A percentile compares a stretch with the other conserved stretches of the same genome.
Evolutionary conservation across 2,797 vertebrate species (phyloP).

Genomic region (Hylomyscus alleni): DNA sequence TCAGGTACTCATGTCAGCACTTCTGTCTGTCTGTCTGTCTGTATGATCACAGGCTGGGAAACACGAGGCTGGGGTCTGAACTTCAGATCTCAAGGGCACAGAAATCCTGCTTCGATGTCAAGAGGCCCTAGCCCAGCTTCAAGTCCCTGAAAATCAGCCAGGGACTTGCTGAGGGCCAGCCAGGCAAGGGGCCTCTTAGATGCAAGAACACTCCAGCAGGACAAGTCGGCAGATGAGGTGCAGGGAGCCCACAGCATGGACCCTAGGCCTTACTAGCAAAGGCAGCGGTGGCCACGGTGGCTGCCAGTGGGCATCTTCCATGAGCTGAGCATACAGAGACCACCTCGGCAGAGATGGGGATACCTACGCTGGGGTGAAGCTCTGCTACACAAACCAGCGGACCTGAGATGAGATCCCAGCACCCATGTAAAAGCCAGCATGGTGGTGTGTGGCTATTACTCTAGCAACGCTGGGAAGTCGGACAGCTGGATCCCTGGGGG

Average conservation of each 20-base stretch:
- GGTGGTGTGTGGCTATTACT: too few relatives aligned
- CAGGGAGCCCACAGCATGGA: accelerated
- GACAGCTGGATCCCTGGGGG: too few relatives aligned
- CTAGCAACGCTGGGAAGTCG: accelerated
- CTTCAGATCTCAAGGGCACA: neutral
- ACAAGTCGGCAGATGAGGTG: too few relatives aligned
- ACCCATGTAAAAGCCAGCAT: neutral
- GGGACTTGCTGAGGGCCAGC: neutral
- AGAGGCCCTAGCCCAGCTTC: neutral
- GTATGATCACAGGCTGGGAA: neutral
- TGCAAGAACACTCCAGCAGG: accelerated
- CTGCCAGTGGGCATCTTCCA: neutral
- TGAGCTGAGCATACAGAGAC: too few relatives aligned
- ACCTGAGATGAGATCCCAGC: neutral
- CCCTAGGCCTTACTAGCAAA: neutral
- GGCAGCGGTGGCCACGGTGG: accelerated
- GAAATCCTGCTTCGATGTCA: neutral
- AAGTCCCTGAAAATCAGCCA: neutral
- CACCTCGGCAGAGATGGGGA: neutral
- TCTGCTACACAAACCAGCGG: neutral
- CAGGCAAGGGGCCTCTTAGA: neutral
- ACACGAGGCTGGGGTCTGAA: neutral
- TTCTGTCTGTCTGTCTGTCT: neutral
- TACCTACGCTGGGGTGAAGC: neutral
- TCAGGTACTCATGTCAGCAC: neutral